Evolutionary conservation across 2,888 invertebrate genomes (phyloP).

Genomic region (Dryobotodes eremita): DNA sequence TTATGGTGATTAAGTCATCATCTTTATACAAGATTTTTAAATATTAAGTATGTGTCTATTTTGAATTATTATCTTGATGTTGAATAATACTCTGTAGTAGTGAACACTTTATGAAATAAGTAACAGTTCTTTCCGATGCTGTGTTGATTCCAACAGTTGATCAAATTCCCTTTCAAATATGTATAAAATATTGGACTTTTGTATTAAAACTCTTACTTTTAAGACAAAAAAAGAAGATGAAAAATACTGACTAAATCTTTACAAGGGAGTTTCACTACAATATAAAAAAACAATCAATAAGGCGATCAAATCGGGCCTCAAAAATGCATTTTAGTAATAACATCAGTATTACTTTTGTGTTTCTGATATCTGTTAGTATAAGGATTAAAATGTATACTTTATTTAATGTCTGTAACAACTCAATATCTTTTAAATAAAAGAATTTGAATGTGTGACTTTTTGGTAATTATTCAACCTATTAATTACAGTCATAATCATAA

Average conservation of each 20-base stretch:
- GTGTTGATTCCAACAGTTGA: not conserved
- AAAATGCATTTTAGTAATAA: not conserved
- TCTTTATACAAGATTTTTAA: not conserved
- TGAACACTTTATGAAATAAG: not conserved
- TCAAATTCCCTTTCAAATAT: conserved; percentile 7
- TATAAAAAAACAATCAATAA: no score
- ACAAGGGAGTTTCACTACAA: not conserved
- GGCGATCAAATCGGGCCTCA: no score
- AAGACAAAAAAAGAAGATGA: no score
- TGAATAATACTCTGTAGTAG: not conserved
- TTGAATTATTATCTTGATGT: not conserved
- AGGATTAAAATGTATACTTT: not conserved
- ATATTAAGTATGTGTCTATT: not conserved
- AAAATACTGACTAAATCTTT: not conserved
- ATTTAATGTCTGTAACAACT: not conserved
- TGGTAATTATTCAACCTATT: not conserved
- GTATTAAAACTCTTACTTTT: not conserved
- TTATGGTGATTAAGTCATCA: not conserved
- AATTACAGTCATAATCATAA: not conserved
- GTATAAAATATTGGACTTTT: not conserved
- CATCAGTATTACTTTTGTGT: not conserved
- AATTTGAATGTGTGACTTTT: not conserved
- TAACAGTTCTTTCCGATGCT: not conserved
- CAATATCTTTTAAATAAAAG: not conserved
- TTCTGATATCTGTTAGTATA: not conserved